Base-by-base conservation (phyloP, 2,113 vertebrate genomes). In the Diphyllodes magnificus region DNA sequence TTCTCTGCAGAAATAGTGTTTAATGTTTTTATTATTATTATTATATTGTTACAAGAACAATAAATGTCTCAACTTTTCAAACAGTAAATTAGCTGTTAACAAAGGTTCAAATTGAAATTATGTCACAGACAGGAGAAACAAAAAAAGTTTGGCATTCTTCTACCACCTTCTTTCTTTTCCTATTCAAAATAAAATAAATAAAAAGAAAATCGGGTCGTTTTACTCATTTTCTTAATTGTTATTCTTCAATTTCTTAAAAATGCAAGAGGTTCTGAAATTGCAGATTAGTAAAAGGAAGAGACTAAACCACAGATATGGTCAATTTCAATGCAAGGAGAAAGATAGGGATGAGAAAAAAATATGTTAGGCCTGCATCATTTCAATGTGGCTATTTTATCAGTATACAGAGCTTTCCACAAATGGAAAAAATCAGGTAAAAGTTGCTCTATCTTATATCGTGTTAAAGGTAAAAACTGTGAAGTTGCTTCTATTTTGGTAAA, bases 271-370 rank as follows among this genome's bases (percentile, higher is more conserved):
- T 92, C 49, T 89, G 49, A 93, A 97, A 71, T 60, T 72, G 16
- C 12, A 82, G 20, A 68, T 50, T 42, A 35, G 35, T 25, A 50
- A 60, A 59, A 63, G 4, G 13, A 70, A 78, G 6, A 69, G 11
- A 63, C 31, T 82, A 59, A 92, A 73, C n/a, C 21, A 82, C 11
- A 88, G 12, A 66, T 84, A 81, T 44, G 57, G 89, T 50, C 44
- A 30, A 82, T 91, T 96, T 79, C 66, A 82, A 65, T 80, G 66
- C n/a, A 86, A 81, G 71, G 59, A 73, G 50, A 77, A 96, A 89
- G 17, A 87, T n/a, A 79, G 47, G 15, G 20, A 76, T 76, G 28
- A 96, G 63, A 72, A 92, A 93, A 93, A 27, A 42, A 35, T 5
- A 64, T 27, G 18, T 47, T 82, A 78, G 77, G 47, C 33, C 33